Conservation (phyloP, 1,140 invertebrate species). For the Anastatus disparis region DNA sequence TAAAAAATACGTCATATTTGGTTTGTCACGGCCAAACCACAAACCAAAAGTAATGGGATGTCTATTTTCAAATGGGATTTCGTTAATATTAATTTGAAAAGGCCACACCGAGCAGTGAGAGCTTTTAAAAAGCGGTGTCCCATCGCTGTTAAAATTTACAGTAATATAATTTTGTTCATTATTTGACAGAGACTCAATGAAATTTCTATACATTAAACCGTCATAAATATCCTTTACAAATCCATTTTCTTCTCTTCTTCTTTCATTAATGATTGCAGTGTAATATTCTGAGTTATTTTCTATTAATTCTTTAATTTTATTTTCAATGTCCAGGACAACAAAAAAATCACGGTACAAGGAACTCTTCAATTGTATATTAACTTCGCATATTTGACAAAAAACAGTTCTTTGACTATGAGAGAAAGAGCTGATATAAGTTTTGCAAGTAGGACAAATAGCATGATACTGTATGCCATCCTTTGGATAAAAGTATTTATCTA, state of each 20-base stretch:
- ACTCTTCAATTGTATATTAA: too few species aligned
- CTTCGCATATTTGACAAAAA: too few species aligned
- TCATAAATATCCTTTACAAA: slow-evolving; percentile 35
- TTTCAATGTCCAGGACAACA: too few species aligned
- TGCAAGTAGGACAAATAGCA: too few species aligned
- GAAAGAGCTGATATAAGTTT: too few species aligned
- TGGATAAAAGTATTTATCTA: too few species aligned
- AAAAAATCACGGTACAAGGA: too few species aligned
- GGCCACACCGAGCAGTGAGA: slow-evolving; percentile 39
- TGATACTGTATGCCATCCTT: too few species aligned
- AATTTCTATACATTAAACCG: slow-evolving; percentile 25
- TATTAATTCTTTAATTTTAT: slow-evolving; percentile 21
- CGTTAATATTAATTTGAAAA: slow-evolving; percentile 39
- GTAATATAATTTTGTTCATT: slow-evolving; percentile 35
- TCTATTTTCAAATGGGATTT: slow-evolving; percentile 36
- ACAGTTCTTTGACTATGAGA: too few species aligned
- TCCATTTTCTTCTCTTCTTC: not conserved
- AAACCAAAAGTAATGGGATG: not conserved
- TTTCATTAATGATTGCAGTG: not conserved
- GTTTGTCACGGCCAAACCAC: slow-evolving; percentile 17
- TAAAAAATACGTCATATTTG: slow-evolving; percentile 42
- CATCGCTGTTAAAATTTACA: slow-evolving; percentile 38
- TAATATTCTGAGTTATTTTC: slow-evolving; percentile 36
- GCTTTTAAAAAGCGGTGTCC: slow-evolving; percentile 32
- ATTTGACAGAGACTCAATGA: slow-evolving; percentile 15